phyloP scores from a whole-genome alignment of 1,140 invertebrate species.

The Nixonia krombeini region DNA sequence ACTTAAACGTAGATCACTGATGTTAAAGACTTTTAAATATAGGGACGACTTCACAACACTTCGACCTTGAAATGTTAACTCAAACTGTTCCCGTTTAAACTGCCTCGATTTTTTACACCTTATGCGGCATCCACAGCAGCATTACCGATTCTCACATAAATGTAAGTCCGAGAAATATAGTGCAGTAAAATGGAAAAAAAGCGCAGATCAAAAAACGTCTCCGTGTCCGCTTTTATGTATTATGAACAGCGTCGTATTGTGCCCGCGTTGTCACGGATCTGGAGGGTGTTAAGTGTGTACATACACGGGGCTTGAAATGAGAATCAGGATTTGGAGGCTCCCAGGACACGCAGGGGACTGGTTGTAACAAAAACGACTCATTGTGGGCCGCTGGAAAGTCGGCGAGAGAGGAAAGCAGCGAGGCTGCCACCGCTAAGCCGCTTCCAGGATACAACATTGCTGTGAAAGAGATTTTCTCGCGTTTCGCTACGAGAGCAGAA shows the following conservation, averaged over 20 bases:
- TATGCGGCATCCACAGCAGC: too few species aligned
- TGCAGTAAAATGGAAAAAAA: not conserved
- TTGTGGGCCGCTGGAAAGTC: slow-evolving; percentile 22
- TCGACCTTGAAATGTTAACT: too few species aligned
- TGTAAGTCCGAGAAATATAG: not conserved
- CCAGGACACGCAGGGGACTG: slow-evolving; percentile 26
- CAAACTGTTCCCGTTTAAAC: too few species aligned
- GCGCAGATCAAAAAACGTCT: not conserved
- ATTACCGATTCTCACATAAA: too few species aligned
- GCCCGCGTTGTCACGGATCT: not conserved
- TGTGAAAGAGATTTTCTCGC: slow-evolving; percentile 39
- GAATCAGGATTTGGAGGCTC: slow-evolving; percentile 36
- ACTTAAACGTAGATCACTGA: too few species aligned
- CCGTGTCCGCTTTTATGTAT: not conserved
- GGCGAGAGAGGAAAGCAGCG: slow-evolving; percentile 24
- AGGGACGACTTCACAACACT: too few species aligned
- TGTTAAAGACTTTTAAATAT: too few species aligned
- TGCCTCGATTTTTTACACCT: too few species aligned
- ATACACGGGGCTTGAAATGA: slow-evolving; percentile 20
- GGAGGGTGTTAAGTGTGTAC: not conserved
- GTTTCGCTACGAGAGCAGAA: slow-evolving; percentile 13
- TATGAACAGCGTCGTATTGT: not conserved
- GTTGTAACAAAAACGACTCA: slow-evolving; percentile 28
- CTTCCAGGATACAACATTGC: slow-evolving; percentile 37
- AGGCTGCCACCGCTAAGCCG: slow-evolving; percentile 25